Evolutionary conservation across 2,888 invertebrate genomes (phyloP).

Genomic region (Drosophila meridiana): DNA sequence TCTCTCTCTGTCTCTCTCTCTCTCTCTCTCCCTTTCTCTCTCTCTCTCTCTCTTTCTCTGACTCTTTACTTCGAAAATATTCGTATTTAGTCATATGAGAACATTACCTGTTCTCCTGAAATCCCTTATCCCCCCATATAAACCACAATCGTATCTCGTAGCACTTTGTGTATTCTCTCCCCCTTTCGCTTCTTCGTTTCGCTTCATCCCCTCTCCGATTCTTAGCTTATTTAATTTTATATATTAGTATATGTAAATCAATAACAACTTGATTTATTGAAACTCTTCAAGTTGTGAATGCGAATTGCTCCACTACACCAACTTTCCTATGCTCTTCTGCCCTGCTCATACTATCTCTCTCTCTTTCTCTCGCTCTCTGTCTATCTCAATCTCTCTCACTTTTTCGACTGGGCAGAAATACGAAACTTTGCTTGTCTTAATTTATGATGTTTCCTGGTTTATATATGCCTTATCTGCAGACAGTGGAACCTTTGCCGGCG

Average conservation of each 20-base stretch:
- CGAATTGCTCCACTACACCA: neutral
- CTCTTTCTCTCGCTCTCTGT: no score
- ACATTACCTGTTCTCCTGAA: neutral
- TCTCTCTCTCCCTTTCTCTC: neutral
- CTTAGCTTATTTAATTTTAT: neutral
- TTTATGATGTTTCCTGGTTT: neutral
- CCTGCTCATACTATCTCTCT: neutral
- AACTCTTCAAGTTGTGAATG: neutral
- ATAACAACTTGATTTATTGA: neutral
- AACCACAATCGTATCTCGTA: neutral
- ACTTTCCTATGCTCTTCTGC: neutral
- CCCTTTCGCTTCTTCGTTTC: neutral
- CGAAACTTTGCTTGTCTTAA: neutral
- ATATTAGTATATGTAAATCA: neutral
- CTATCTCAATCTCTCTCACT: no score
- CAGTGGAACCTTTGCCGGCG: neutral
- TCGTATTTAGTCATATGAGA: no score
- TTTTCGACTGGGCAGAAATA: neutral
- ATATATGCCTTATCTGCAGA: neutral
- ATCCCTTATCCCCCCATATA: neutral
- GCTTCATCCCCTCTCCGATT: neutral
- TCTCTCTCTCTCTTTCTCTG: neutral
- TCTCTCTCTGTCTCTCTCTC: neutral
- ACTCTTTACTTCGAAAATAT: neutral
- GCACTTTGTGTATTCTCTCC: neutral